These are phyloP conservation scores for Idris sp. DNA, from an alignment of 1,140 invertebrate genomes.

Conservation along the genomic window DNA sequence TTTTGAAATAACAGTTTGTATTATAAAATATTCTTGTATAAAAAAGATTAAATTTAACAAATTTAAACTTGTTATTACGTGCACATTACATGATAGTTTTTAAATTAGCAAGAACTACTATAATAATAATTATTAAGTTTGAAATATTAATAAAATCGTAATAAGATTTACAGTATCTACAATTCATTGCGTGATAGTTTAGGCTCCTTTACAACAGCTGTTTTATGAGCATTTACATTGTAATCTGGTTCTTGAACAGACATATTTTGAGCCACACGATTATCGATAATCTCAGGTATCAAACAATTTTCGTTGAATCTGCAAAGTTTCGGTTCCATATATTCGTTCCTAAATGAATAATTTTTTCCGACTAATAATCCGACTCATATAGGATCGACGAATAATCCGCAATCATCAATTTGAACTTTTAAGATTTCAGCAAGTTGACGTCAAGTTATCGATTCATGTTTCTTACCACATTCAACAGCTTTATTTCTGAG, in stretches of 20 bases:
- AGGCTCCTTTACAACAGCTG: background rate
- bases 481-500: background rate
- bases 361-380: too few relatives aligned
- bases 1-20: too few relatives aligned
- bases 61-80: too few relatives aligned
- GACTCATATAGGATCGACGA: too few relatives aligned
- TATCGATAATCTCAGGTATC: constrained; percentile 1
- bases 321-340: background rate
- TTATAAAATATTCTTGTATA: too few relatives aligned
- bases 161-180: too few relatives aligned
- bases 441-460: background rate
- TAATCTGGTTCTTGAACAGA: constrained; percentile 1
- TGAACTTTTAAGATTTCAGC: background rate
- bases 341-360: background rate
- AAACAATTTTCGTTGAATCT: constrained; percentile 1
- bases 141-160: too few relatives aligned
- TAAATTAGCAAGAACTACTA: too few relatives aligned
- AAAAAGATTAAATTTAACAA: too few relatives aligned
- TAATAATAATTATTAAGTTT: too few relatives aligned
- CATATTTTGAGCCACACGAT: background rate
- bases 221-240: background rate
- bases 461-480: background rate
- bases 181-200: too few relatives aligned
- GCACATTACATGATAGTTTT: too few relatives aligned
- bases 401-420: constrained; percentile 11